Percentiles rank a stretch among this genome's conserved stretches.
Evolutionary conservation across 2,888 invertebrate species (phyloP).

Genomic region (Fabriciana adippe): DNA sequence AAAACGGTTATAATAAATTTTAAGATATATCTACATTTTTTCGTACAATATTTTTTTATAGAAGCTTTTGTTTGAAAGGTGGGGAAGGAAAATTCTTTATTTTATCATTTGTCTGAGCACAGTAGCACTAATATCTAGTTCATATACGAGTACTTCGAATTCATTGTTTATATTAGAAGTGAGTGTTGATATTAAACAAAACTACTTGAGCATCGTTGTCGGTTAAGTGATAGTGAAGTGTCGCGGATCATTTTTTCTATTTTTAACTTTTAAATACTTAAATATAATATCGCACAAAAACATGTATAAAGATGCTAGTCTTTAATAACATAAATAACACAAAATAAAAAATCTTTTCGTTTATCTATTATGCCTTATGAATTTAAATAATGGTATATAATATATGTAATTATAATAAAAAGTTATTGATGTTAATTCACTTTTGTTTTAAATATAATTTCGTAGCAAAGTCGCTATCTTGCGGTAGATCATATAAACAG

Average conservation of each 20-base stretch:
- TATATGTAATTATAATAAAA: too few relatives aligned
- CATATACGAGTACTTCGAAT: conserved; percentile 1
- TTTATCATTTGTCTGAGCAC: too few relatives aligned
- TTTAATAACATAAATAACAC: too few relatives aligned
- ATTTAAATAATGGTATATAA: too few relatives aligned
- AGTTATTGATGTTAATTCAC: too few relatives aligned
- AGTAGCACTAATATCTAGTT: neutral
- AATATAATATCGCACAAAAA: neutral
- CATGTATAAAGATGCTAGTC: neutral
- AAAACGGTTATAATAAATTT: too few relatives aligned
- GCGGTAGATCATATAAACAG: conserved; percentile 32
- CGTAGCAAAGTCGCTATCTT: conserved; percentile 33
- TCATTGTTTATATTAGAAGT: conserved; percentile 15
- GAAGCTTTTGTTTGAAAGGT: too few relatives aligned
- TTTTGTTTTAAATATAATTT: conserved; percentile 33
- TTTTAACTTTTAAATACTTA: conserved; percentile 8
- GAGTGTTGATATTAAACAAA: conserved; percentile 28
- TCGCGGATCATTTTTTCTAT: conserved; percentile 11
- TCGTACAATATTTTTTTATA: too few relatives aligned
- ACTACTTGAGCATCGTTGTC: conserved; percentile 26
- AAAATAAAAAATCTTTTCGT: too few relatives aligned
- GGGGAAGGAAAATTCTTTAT: too few relatives aligned
- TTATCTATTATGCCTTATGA: too few relatives aligned
- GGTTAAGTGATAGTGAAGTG: conserved; percentile 27
- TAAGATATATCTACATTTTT: too few relatives aligned